Evolutionary conservation across 2,888 invertebrate species (phyloP).

Genomic region (Drosophila vallismaia): DNA sequence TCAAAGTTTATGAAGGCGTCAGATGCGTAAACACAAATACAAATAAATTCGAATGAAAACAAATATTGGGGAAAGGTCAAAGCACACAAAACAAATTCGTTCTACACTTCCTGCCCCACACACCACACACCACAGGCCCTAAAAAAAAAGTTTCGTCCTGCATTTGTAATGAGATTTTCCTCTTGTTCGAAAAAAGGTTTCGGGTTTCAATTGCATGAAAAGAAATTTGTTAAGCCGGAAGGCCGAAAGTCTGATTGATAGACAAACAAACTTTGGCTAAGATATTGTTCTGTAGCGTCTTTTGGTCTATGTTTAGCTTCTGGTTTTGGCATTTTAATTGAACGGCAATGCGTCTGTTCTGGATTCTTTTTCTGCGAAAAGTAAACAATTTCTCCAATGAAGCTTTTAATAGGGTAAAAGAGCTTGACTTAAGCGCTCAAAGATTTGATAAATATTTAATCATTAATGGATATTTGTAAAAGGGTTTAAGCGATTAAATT

Average conservation of each 20-base stretch:
- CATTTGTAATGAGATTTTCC: constrained; percentile 67
- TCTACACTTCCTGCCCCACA: constrained; percentile 18
- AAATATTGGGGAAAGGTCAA: constrained; percentile 27
- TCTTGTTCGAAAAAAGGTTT: constrained; percentile 42
- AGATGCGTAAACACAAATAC: constrained; percentile 35
- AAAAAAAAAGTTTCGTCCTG: constrained; percentile 37
- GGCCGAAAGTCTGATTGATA: constrained; percentile 67
- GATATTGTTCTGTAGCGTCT: not conserved
- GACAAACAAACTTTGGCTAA: constrained; percentile 56
- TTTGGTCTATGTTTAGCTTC: constrained; percentile 5
- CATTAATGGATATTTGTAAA: constrained; percentile 6
- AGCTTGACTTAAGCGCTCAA: constrained; percentile 24
- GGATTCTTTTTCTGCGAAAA: constrained; percentile 6
- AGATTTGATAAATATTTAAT: constrained; percentile 23
- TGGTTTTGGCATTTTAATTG: constrained; percentile 61
- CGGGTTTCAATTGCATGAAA: constrained; percentile 57
- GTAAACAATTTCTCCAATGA: constrained; percentile 48
- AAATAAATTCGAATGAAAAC: constrained; percentile 36
- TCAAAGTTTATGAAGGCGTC: constrained; percentile 65
- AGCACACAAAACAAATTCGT: constrained; percentile 16
- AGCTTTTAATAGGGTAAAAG: constrained; percentile 18
- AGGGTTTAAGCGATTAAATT: constrained; percentile 3
- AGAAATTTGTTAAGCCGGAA: constrained; percentile 52
- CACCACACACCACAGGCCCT: not conserved
- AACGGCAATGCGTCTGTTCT: constrained; percentile 35